Percentiles rank a stretch among this genome's conserved stretches.
These are phyloP conservation scores for Puffinus mauretanicus DNA, from an alignment of 2,113 vertebrate species.

Conservation along the genomic window DNA sequence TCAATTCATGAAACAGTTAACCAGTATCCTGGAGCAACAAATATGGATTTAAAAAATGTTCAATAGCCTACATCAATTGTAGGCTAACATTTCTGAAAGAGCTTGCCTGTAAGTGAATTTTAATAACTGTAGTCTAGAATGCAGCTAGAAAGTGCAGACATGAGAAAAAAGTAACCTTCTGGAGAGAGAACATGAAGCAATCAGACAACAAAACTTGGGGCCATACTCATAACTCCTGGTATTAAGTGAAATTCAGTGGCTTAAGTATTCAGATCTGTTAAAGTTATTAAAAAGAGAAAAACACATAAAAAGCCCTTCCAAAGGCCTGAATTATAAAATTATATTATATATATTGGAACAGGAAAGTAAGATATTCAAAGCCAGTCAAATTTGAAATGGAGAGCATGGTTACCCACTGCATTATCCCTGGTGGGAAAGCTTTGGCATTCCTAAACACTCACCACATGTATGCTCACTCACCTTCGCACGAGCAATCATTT, in stretches of 20 bases:
- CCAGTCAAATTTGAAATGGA: background rate
- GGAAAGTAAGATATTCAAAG: background rate
- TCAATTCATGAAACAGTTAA: constrained; percentile 1
- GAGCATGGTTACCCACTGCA: background rate
- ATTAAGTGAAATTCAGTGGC: background rate
- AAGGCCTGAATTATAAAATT: background rate
- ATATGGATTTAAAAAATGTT: constrained; percentile 20
- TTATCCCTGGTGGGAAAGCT: background rate
- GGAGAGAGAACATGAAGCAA: background rate
- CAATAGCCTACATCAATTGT: background rate
- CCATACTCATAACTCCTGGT: background rate
- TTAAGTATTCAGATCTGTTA: background rate
- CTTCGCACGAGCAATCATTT: background rate
- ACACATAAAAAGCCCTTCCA: background rate
- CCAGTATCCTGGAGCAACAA: background rate
- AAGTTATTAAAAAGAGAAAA: background rate
- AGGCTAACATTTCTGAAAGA: background rate
- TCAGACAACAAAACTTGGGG: background rate
- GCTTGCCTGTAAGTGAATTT: background rate
- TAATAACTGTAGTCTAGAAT: background rate
- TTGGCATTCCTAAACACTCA: background rate
- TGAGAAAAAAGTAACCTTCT: background rate
- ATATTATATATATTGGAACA: background rate
- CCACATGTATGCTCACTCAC: background rate
- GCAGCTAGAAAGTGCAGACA: background rate